A percentile compares a stretch with the other conserved stretches of the same genome.
Conservation (phyloP, 2,113 vertebrate genomes). For the Chrysemys picta region DNA sequence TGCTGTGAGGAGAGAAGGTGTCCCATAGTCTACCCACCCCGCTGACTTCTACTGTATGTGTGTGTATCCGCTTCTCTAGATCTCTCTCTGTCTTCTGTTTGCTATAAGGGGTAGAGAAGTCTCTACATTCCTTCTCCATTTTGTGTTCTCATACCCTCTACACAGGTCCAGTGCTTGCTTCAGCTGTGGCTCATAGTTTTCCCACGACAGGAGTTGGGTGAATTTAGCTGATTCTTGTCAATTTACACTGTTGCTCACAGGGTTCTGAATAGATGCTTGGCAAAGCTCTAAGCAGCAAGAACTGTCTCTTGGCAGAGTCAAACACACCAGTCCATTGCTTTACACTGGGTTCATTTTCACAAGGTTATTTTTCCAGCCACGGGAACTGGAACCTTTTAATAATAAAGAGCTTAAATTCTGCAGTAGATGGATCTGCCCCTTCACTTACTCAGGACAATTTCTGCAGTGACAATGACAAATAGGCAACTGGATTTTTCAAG, state of each 20-base stretch:
- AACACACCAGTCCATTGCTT: not conserved
- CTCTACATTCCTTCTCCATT: not conserved
- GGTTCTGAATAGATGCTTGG: not conserved
- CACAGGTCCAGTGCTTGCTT: accelerated
- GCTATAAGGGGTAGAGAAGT: not conserved
- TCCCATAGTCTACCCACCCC: not conserved
- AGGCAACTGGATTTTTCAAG: not conserved
- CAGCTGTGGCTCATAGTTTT: not conserved
- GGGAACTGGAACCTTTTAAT: accelerated
- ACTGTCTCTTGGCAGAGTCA: accelerated
- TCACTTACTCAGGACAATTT: not conserved
- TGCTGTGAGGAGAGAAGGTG: not conserved
- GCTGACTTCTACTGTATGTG: not conserved
- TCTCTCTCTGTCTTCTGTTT: not conserved
- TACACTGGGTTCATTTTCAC: accelerated
- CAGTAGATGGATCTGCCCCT: not conserved
- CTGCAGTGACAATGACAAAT: not conserved
- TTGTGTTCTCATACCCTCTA: not conserved
- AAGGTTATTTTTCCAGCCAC: not conserved
- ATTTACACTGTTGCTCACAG: not conserved
- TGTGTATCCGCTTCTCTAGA: not conserved
- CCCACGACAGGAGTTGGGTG: not conserved
- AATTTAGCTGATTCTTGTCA: not conserved
- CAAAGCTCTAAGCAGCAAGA: not conserved
- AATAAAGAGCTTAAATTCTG: not conserved